Evolutionary conservation across 2,113 vertebrate genomes (phyloP), one percentile per base, ranked within the genome.

Genomic region (Lepus timidus): DNA sequence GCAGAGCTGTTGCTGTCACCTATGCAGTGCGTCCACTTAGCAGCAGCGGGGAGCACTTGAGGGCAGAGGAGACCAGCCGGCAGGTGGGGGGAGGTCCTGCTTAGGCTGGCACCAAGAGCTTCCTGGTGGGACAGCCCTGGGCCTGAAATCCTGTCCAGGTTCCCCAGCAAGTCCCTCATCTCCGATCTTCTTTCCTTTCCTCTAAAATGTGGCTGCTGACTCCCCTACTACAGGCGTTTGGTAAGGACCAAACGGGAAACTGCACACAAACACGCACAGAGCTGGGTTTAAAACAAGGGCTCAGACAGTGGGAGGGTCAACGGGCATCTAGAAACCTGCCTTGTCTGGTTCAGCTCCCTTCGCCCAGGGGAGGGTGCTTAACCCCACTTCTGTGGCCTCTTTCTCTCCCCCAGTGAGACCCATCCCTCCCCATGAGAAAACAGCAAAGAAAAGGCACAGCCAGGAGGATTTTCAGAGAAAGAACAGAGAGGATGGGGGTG

Each of bases 151-250:
- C 68, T 31, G 25, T 61, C 23, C 1, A 58, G 49, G 14, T 44
- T 27, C 31, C 74, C 39, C 13, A 62, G 29, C 17, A 65, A 85
- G 17, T 10, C 13, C 31, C 25, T 61, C 11, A 19, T 36, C 51
- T 70, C 39, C 27, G 39, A 89, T 8, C 16, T 58, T 80, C 64
- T 68, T 80, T 78, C 49, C 25, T 76, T 79, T 19, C 25, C 3
- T 62, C 55, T 11, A 73, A 86, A 89, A 95, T 25, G 11, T 51
- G 25, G 36, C 20, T 27, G 62, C 17, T 9, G 39, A 55, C 49
- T n/a, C 16, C 17, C 8, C 25, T 2, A 23, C 1, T 11, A 4
- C 0, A 2, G 29, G 33, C 12, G 55, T 52, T 88, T 36, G 9
- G 6, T 64, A n/a, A 80, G 39, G 44, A 80, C 33, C 31, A 29